A percentile compares a stretch with the other conserved stretches of the same genome.
Evolutionary conservation across 2,113 vertebrate species (phyloP).

Genomic region (Tauraco erythrolophus): DNA sequence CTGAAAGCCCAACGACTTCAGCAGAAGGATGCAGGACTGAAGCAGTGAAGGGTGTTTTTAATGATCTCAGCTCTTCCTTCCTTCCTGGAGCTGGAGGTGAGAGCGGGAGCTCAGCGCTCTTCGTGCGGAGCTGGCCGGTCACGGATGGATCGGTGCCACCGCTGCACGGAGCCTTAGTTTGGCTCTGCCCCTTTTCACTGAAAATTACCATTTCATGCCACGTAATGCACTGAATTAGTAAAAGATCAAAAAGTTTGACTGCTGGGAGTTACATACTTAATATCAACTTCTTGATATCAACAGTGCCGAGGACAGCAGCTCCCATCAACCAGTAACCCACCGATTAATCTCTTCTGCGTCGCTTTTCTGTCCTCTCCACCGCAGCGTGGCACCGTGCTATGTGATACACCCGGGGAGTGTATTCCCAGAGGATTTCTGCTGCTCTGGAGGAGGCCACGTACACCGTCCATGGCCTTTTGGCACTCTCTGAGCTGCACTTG

Average conservation of each 20-base stretch:
- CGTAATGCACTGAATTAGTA: neutral
- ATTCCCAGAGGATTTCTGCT: neutral
- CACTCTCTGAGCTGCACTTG: neutral
- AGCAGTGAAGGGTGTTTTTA: no score
- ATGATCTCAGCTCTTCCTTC: no score
- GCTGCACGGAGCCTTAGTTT: no score
- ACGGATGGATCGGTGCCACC: no score
- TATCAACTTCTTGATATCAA: neutral
- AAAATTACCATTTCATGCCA: neutral
- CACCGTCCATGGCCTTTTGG: fast-evolving
- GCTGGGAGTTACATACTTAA: no score
- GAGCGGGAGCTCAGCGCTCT: no score
- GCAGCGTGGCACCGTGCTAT: fast-evolving
- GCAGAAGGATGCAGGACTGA: no score
- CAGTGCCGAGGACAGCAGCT: neutral
- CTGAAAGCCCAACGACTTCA: no score
- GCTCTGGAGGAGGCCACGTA: neutral
- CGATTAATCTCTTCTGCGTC: no score
- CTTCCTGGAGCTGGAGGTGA: no score
- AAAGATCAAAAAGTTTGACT: neutral
- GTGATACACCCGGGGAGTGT: fast-evolving
- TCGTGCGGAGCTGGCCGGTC: no score
- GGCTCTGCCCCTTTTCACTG: no score
- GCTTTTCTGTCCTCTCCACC: neutral
- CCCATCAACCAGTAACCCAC: neutral